Base-by-base conservation (phyloP, 2,113 vertebrate genomes). In the Mastomys coucha region DNA sequence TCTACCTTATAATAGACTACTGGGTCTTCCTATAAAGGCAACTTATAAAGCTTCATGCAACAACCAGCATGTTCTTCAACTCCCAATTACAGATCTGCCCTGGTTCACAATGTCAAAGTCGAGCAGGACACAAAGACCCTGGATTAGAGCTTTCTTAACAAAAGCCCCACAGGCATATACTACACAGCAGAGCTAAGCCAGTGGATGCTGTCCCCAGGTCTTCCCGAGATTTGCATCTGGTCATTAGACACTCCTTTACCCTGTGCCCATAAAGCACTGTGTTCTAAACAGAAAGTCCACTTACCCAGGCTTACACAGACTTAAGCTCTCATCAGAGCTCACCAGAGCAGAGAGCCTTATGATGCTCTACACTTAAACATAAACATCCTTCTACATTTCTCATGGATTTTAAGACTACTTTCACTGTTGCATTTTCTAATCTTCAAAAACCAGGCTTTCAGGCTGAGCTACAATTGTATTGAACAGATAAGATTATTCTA, bases 321-420 rank as follows among this genome's bases (percentile, higher is more conserved):
- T 86, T 39, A 86, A 53, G 58, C 67, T 33, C 39, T 49, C 67
- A 49, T 39, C 81, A 36, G 36, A 89, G 91, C 31, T 36, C 85
- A 78, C 33, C 20, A 24, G 3, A 56, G 75, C 0, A 73, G 16
- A 78, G 22, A 86, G 49, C 33, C 31, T 36, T 91, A 82, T 56
- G 28, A 36, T 33, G 11, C 14, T 73, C 70, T 82, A 80, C 42
- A 72, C 24, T 81, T 91, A 65, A 88, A 70, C 67, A 89, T 0
- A 92, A 89, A 42, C 49, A 36, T 65, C 42, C 58, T 91, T 93
- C 45, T 80, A 94, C 14, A 93, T 58, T 58, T 42, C 81, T 53
- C 36, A 20, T 4, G 49, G 14, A 36, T 88, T 91, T 70, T 56
- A 80, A 51, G 77, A 86, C 56, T n/a, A 45, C 53, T 95, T 42